These are phyloP conservation scores for Palythoa grandiflora DNA, from an alignment of 92 coral and sea anemone genomes.

Conservation along the genomic window DNA sequence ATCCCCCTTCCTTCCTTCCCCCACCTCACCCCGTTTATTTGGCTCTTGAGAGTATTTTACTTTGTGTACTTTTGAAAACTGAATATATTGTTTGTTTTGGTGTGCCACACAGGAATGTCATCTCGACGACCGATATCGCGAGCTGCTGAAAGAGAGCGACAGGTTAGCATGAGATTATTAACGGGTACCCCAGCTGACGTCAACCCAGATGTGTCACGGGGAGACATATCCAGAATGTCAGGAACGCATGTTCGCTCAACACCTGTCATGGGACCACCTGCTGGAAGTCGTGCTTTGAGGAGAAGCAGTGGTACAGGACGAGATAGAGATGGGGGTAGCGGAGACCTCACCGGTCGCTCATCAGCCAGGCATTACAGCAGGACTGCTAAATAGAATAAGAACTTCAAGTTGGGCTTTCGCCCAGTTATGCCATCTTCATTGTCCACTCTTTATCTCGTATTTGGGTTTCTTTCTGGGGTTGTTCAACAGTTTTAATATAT, in stretches of 20 bases:
- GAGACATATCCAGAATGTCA: conserved; percentile 98
- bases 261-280: conserved; percentile 88
- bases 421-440: not conserved
- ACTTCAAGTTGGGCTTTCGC: not conserved
- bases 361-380: conserved; percentile 62
- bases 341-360: conserved; percentile 70
- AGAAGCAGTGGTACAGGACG: conserved; percentile 83
- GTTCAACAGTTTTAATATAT: not conserved
- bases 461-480: not conserved
- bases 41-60: not conserved
- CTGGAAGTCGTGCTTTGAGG: conserved; percentile 82
- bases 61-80: not conserved
- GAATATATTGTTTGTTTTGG: not conserved
- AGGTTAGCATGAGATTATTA: conserved; percentile 89
- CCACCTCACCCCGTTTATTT: no score
- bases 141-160: conserved; percentile 92
- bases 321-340: conserved; percentile 89
- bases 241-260: conserved; percentile 96
- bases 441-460: not conserved
- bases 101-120: conserved; percentile 23
- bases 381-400: conserved; percentile 61
- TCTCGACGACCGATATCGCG: conserved; percentile 92
- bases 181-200: conserved; percentile 90
- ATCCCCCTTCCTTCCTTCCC: no score
- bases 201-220: conserved; percentile 79